A percentile compares a stretch with the other conserved stretches of the same genome.
Conservation (phyloP, 1,140 invertebrate genomes). For the Lasioglossum baleicum region DNA sequence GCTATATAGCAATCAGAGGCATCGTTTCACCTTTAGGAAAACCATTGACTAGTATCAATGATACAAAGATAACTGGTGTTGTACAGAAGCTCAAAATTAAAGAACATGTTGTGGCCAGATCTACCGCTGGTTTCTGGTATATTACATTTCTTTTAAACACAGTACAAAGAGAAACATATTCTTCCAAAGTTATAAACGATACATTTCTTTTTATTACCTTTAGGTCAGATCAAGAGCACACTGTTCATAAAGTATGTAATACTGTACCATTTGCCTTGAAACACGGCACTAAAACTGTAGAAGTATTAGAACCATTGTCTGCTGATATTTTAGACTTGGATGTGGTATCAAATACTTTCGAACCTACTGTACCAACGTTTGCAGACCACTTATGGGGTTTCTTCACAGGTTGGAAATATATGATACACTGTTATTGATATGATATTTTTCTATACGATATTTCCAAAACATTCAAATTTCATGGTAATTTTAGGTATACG, state of each 20-base stretch:
- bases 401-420: slow-evolving; percentile 81
- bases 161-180: neutral
- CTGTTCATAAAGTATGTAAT: slow-evolving; percentile 87
- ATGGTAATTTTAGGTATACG: slow-evolving; percentile 77
- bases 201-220: slow-evolving; percentile 14
- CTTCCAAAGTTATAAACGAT: neutral
- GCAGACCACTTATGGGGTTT: slow-evolving; percentile 90
- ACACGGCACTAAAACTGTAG: slow-evolving; percentile 83
- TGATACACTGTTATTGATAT: neutral
- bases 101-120: slow-evolving; percentile 88
- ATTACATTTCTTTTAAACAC: slow-evolving; percentile 7
- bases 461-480: neutral
- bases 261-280: slow-evolving; percentile 87
- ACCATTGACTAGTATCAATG: slow-evolving; percentile 85
- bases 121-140: slow-evolving; percentile 88
- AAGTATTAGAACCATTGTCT: slow-evolving; percentile 86
- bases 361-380: slow-evolving; percentile 85
- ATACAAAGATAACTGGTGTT: slow-evolving; percentile 85
- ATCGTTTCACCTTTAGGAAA: slow-evolving; percentile 86
- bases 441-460: too few species aligned
- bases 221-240: slow-evolving; percentile 86
- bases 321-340: slow-evolving; percentile 89
- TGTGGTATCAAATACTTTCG: slow-evolving; percentile 87
- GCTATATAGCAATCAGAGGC: slow-evolving; percentile 87
- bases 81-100: slow-evolving; percentile 86